Percentiles rank a stretch among this genome's conserved stretches.
Evolutionary conservation across 2,113 vertebrate species (phyloP).

Genomic region (Spea multiplicata): DNA sequence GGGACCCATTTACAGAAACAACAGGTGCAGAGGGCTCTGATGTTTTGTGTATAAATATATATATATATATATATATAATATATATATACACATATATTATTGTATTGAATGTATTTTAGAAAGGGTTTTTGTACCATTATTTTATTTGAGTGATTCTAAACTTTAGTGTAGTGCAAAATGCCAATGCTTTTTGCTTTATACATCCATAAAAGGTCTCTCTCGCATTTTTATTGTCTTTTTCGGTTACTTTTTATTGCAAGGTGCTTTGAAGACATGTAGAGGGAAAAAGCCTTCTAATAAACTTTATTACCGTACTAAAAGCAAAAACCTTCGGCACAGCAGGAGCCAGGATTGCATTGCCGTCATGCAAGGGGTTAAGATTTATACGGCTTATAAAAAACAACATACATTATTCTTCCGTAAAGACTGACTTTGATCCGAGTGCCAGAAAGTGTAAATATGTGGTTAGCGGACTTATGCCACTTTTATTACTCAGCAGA

Average conservation of each 20-base stretch:
- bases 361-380: slow-evolving; percentile 24
- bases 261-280: slow-evolving; percentile 4
- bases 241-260: slow-evolving; percentile 1
- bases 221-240: slow-evolving; percentile 5
- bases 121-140: no score
- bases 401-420: slow-evolving; percentile 17
- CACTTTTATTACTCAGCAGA: slow-evolving; percentile 36
- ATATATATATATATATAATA: no score
- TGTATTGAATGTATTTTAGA: no score
- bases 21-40: no score
- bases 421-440: slow-evolving; percentile 31
- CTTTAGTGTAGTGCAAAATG: no score
- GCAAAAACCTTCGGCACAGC: slow-evolving; percentile 17
- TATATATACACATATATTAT: no score
- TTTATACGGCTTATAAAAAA: slow-evolving; percentile 19
- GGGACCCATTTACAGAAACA: no score
- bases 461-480: slow-evolving; percentile 26
- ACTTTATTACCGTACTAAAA: slow-evolving; percentile 34
- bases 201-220: not conserved
- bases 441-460: slow-evolving; percentile 28
- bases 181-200: not conserved
- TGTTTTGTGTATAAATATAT: no score
- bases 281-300: slow-evolving; percentile 17
- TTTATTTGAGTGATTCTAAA: no score
- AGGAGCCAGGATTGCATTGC: slow-evolving; percentile 9